These are phyloP conservation scores for Melieria picta DNA, from an alignment of 2,888 invertebrate species.

Conservation along the genomic window DNA sequence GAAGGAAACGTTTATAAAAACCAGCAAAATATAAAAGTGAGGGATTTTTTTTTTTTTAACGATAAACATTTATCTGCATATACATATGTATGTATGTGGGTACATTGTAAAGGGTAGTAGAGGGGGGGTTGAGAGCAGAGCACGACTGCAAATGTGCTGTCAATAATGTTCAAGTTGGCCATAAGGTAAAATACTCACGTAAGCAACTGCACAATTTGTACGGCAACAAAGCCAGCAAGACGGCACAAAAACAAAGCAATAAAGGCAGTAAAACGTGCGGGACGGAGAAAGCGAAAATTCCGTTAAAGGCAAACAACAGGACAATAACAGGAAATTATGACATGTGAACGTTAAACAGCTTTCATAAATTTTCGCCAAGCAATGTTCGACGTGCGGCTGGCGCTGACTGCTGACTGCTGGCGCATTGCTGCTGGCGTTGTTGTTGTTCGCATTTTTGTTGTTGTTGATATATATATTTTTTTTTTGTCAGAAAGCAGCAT, in stretches of 20 bases:
- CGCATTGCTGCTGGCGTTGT: conserved; percentile 7
- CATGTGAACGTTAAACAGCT: conserved; percentile 11
- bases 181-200: conserved; percentile 25
- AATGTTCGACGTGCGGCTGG: neutral
- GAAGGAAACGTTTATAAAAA: no score
- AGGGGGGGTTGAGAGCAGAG: neutral
- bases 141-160: neutral
- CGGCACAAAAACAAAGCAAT: no score
- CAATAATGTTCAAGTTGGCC: conserved; percentile 11
- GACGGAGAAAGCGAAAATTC: no score
- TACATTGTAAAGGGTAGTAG: neutral
- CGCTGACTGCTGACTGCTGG: neutral
- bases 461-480: conserved; percentile 32
- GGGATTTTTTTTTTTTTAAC: no score
- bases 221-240: no score
- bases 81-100: neutral
- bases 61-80: no score
- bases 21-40: no score
- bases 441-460: conserved; percentile 24
- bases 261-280: no score
- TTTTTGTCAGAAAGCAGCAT: no score
- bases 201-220: conserved; percentile 2
- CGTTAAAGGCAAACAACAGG: neutral
- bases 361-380: neutral
- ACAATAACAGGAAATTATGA: conserved; percentile 15